Base-by-base conservation (phyloP, 1,140 invertebrate species). In the Calliopsis andreniformis region DNA sequence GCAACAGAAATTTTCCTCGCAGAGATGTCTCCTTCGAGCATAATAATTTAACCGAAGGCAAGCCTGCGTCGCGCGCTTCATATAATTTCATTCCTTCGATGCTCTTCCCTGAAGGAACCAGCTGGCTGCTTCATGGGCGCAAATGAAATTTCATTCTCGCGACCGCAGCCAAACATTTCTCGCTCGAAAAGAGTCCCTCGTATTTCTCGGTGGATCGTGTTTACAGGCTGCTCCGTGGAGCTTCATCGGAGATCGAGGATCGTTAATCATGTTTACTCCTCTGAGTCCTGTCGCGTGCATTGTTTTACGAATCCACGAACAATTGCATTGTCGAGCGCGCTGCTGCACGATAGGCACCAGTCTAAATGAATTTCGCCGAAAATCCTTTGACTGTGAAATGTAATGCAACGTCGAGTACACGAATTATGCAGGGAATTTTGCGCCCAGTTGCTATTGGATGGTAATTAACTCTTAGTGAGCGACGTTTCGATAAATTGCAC, bases 71-170 rank as follows among this genome's bases (percentile, higher is more conserved):
- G 39, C 35, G 7, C 12, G n/a, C 8, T 3, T n/a, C n/a, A 23
- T 43, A 47, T 49, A 59, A 70, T 70, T 61, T 61, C 42, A 35
- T 47, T 47, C 67, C 5, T 23, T 58, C 55, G 4, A 61, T 49
- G n/a, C 2, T 7, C n/a, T 35, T n/a, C 28, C 42, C 39, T 6
- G 18, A 1, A 30, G 42, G 42, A 70, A n/a, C n/a, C n/a, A n/a
- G n/a, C n/a, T n/a, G n/a, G n/a, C n/a, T n/a, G n/a, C n/a, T n/a
- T n/a, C 25, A 18, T 18, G 35, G 6, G 7, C 47, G 47, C 28
- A 49, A 70, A 70, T 25, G 55, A 61, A 59, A 61, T 47, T 61
- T 47, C 20, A 35, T 61, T 25, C 20, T 3, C n/a, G 16, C 2
- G 23, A 10, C 35, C 16, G n/a, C 55, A n/a, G 43, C n/a, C 55